Conservation (phyloP, 2,888 invertebrate species). For the Agrotis segetum region DNA sequence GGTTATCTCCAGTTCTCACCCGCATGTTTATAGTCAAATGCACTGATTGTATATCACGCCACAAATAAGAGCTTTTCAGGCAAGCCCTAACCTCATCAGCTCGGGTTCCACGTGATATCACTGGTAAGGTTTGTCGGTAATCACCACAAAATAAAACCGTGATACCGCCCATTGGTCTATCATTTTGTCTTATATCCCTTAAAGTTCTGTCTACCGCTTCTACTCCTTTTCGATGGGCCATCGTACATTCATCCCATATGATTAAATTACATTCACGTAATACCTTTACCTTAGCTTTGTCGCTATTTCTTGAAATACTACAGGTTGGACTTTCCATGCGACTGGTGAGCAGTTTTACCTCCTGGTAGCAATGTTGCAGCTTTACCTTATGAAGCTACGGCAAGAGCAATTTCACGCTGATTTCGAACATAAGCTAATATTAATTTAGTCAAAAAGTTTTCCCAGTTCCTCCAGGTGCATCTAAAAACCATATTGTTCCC, state of each 20-base stretch:
- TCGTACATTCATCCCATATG: too few species aligned
- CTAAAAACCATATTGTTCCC: constrained; percentile 3
- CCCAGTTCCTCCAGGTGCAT: constrained; percentile 30
- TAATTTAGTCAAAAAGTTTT: constrained; percentile 40
- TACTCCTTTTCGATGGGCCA: background rate
- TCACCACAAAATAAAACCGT: background rate
- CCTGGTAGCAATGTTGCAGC: too few species aligned
- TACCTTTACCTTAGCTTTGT: constrained; percentile 2
- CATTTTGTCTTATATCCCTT: background rate
- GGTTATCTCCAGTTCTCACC: constrained; percentile 34
- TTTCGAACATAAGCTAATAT: constrained; percentile 33
- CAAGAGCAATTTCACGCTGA: constrained; percentile 18
- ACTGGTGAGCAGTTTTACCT: too few species aligned
- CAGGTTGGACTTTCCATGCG: background rate
- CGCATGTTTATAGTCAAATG: constrained; percentile 53
- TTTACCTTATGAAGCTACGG: too few species aligned
- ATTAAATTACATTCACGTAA: too few species aligned
- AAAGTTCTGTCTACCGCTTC: background rate
- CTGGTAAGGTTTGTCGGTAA: constrained; percentile 2
- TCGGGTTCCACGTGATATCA: background rate
- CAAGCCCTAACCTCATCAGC: background rate
- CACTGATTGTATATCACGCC: constrained; percentile 14
- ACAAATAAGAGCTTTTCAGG: background rate
- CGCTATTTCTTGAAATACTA: background rate
- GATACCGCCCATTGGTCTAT: background rate